Conservation (phyloP, 2,113 vertebrate species). For the Tachuris rubrigastra region DNA sequence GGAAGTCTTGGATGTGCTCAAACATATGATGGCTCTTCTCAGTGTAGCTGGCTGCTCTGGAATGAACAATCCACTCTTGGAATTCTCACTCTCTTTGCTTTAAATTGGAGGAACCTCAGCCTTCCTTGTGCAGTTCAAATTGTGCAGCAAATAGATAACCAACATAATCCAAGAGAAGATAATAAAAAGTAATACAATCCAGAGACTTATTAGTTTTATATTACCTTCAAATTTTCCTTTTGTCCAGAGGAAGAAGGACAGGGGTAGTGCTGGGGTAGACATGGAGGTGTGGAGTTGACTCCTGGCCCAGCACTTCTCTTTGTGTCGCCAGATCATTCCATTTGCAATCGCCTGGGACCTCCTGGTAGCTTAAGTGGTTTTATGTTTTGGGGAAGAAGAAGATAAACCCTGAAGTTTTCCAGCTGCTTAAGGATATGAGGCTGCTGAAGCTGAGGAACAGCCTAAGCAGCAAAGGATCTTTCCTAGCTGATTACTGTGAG, state of each 20-base stretch:
- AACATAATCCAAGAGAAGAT: neutral
- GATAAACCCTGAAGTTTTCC: neutral
- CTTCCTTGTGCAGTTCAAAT: neutral
- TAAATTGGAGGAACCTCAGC: neutral
- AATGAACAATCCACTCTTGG: neutral
- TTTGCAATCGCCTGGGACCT: neutral
- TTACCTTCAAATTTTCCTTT: neutral
- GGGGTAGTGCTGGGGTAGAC: neutral
- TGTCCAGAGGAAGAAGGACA: neutral
- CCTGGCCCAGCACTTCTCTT: neutral
- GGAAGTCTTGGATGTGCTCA: neutral
- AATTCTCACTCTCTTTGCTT: neutral
- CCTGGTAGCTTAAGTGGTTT: neutral
- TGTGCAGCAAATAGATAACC: neutral
- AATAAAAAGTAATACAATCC: neutral
- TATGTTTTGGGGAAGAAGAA: neutral
- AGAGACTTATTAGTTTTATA: neutral
- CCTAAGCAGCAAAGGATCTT: neutral
- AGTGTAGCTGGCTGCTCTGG: neutral
- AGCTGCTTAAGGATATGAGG: neutral
- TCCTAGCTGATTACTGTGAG: neutral
- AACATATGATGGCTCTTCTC: neutral
- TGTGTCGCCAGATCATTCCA: neutral
- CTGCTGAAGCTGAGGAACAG: neutral
- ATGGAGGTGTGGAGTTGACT: fast-evolving